Percentiles rank a stretch among this genome's conserved stretches.
These are phyloP conservation scores for Apodemia zela DNA, from an alignment of 2,888 invertebrate genomes.

Conservation along the genomic window DNA sequence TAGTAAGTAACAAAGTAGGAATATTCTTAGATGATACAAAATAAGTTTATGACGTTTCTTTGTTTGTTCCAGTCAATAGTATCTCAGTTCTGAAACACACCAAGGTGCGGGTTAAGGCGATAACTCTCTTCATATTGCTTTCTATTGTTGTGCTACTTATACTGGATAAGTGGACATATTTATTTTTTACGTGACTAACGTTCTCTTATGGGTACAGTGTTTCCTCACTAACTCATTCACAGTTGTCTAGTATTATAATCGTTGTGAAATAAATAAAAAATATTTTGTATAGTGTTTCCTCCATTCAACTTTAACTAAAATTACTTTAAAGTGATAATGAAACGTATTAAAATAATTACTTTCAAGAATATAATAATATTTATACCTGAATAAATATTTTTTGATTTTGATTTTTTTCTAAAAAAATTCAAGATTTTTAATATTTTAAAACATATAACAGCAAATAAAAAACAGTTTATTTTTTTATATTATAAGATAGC, in stretches of 20 bases:
- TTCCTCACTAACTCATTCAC: slow-evolving; percentile 26
- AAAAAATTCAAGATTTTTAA: too few species aligned
- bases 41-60: slow-evolving; percentile 67
- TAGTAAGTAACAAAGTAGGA: slow-evolving; percentile 41
- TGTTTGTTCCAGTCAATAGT: slow-evolving; percentile 67
- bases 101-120: slow-evolving; percentile 52
- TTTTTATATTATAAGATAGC: too few species aligned
- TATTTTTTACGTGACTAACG: slow-evolving; percentile 65
- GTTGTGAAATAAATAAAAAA: too few species aligned
- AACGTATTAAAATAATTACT: too few species aligned
- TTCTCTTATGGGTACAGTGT: slow-evolving; percentile 41
- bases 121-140: slow-evolving; percentile 54
- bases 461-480: too few species aligned
- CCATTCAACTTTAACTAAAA: too few species aligned
- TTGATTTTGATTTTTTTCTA: too few species aligned
- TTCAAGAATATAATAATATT: too few species aligned
- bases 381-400: too few species aligned
- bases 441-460: too few species aligned
- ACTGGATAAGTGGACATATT: slow-evolving; percentile 58
- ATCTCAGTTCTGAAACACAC: slow-evolving; percentile 54
- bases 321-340: too few species aligned
- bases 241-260: background rate
- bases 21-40: slow-evolving; percentile 58
- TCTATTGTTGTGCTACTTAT: slow-evolving; percentile 66
- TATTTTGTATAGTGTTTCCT: too few species aligned